phyloP scores from a whole-genome alignment of 2,113 vertebrate species.

The Hemichromis elongatus region DNA sequence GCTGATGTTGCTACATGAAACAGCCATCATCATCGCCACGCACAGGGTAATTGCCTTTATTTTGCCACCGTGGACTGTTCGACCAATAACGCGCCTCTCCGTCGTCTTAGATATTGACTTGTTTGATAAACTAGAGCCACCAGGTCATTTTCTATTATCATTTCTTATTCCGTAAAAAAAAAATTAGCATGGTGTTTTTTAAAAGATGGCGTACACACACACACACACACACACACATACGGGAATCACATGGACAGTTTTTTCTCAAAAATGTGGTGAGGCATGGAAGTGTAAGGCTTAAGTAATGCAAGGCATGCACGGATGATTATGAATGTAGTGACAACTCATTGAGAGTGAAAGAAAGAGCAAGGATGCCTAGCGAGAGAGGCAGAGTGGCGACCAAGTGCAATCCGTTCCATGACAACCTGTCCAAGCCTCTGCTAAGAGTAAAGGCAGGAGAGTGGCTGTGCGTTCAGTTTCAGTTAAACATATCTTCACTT shows the following conservation, averaged over 20 bases:
- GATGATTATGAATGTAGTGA: not conserved
- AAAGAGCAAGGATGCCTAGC: not conserved
- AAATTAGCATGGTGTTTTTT: not conserved
- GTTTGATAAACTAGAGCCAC: not conserved
- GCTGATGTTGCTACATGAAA: constrained; percentile 15
- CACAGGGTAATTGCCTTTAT: not conserved
- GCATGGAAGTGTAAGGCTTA: not conserved
- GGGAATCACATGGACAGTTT: not conserved
- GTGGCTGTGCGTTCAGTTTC: not conserved
- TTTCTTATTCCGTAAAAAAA: not conserved
- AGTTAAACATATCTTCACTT: not conserved
- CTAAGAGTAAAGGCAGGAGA: not conserved
- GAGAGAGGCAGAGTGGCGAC: no score
- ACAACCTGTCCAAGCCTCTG: not conserved
- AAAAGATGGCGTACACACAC: not conserved
- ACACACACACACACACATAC: not conserved
- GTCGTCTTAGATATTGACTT: not conserved
- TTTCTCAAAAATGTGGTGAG: not conserved
- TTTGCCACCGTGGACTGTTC: not conserved
- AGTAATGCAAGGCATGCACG: not conserved
- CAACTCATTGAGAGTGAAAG: not conserved
- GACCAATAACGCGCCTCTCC: not conserved
- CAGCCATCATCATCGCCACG: not conserved
- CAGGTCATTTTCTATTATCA: not conserved
- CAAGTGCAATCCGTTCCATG: not conserved